These are phyloP conservation scores for Daphoenositta chrysoptera DNA, from an alignment of 2,113 vertebrate genomes.

Conservation along the genomic window DNA sequence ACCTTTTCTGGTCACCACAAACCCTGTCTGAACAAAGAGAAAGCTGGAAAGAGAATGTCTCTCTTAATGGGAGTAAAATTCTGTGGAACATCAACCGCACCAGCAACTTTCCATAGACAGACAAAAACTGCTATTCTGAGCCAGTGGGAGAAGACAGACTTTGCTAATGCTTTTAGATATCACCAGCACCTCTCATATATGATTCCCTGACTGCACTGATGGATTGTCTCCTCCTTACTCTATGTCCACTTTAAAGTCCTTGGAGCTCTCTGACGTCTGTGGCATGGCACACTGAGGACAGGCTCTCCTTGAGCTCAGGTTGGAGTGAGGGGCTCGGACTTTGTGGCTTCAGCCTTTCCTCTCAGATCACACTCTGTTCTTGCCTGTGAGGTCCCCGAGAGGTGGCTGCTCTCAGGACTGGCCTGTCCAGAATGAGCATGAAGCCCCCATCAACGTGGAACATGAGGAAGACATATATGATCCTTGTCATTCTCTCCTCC, in stretches of 20 bases:
- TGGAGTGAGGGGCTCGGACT: not conserved
- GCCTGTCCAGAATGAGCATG: not conserved
- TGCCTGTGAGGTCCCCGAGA: not conserved
- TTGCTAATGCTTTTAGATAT: not conserved
- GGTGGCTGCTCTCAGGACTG: not conserved
- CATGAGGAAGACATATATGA: fast-evolving
- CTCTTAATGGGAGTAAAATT: not conserved
- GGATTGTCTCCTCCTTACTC: not conserved
- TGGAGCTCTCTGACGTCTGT: not conserved
- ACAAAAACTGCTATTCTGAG: not conserved
- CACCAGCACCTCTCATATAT: not conserved
- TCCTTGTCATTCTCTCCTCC: not conserved
- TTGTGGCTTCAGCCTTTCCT: not conserved
- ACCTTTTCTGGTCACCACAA: not conserved
- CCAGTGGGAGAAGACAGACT: not conserved
- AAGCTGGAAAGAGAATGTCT: not conserved
- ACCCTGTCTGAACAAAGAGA: not conserved
- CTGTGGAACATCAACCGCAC: not conserved
- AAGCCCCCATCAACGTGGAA: fast-evolving
- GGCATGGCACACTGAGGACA: not conserved
- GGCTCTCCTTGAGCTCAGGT: not conserved
- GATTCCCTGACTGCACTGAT: not conserved
- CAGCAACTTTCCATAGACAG: not conserved
- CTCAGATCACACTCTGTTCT: not conserved
- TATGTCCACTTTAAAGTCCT: not conserved